Evolutionary conservation across 2,888 invertebrate species (phyloP).

Genomic region (Trilocha varians): DNA sequence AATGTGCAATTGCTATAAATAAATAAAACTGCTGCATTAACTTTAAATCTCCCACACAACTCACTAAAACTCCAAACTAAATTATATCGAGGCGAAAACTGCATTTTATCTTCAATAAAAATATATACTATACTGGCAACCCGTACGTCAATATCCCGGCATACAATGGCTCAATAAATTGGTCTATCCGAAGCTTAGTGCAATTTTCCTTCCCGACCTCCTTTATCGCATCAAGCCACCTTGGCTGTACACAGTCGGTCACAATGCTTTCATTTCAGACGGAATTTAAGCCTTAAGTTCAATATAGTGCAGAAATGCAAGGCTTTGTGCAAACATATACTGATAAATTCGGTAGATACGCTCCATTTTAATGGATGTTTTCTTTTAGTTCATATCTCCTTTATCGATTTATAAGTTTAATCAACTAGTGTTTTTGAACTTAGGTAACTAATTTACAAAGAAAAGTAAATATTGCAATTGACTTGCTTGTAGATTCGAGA

Average conservation of each 20-base stretch:
- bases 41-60: not conserved
- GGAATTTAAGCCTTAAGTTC: not conserved
- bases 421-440: too few species aligned
- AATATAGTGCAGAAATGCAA: not conserved
- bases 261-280: not conserved
- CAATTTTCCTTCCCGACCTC: not conserved
- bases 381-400: too few species aligned
- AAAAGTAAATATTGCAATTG: too few species aligned
- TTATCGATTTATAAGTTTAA: too few species aligned
- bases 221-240: conserved; percentile 1
- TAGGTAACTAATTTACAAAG: too few species aligned
- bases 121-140: not conserved
- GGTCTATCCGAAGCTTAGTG: not conserved
- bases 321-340: not conserved
- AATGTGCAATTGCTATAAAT: too few species aligned
- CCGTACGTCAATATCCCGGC: not conserved
- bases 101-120: not conserved
- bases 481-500: too few species aligned
- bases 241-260: not conserved
- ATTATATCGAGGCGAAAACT: not conserved
- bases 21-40: too few species aligned
- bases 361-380: too few species aligned
- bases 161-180: conserved; percentile 2
- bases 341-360: too few species aligned
- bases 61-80: not conserved